A percentile compares a stretch with the other conserved stretches of the same genome.
Evolutionary conservation across 2,888 invertebrate genomes (phyloP).

Genomic region (Emmelina monodactyla): DNA sequence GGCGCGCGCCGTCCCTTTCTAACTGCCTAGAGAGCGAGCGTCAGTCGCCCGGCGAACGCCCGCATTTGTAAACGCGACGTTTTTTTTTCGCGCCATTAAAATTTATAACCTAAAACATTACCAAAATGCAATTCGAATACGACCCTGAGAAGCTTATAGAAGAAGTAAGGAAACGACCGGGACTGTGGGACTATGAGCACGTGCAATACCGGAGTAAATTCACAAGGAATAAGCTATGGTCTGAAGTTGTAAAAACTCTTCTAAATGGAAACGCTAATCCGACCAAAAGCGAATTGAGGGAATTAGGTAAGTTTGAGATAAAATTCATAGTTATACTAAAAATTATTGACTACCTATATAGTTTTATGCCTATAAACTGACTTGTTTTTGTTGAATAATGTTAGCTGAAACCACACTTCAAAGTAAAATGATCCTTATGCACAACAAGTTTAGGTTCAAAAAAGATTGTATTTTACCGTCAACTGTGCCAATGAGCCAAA

Average conservation of each 20-base stretch:
- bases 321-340: too few species aligned
- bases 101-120: slow-evolving; percentile 1
- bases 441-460: too few species aligned
- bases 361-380: too few species aligned
- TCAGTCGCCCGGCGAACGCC: slow-evolving; percentile 49
- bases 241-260: slow-evolving; percentile 42
- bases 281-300: slow-evolving; percentile 48
- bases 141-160: slow-evolving; percentile 50
- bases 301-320: slow-evolving; percentile 47
- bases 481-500: too few species aligned
- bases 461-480: too few species aligned
- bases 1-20: slow-evolving; percentile 28
- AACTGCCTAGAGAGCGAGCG: slow-evolving; percentile 33
- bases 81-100: background rate
- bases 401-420: too few species aligned
- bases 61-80: slow-evolving; percentile 19
- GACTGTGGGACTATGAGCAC: slow-evolving; percentile 48
- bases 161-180: slow-evolving; percentile 47
- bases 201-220: slow-evolving; percentile 38
- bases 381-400: too few species aligned
- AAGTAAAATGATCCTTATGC: too few species aligned
- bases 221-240: slow-evolving; percentile 37
- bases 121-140: slow-evolving; percentile 50
- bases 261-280: slow-evolving; percentile 36
- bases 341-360: too few species aligned